Evolutionary conservation across 2,797 vertebrate species (phyloP), one percentile per base, ranked within the genome.

Genomic region (Halcyon chelicuti): DNA sequence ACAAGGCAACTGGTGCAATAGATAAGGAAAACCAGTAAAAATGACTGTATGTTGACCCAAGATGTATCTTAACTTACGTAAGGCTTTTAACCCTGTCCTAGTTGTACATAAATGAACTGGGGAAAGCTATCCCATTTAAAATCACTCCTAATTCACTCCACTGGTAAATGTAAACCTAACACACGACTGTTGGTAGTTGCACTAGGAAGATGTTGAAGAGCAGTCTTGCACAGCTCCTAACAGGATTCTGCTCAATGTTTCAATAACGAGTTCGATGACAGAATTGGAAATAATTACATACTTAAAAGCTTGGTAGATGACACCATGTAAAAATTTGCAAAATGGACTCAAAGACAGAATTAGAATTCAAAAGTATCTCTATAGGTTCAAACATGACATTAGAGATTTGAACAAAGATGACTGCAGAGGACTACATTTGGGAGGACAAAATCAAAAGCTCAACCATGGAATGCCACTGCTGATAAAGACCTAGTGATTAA

Each of bases 401-500:
- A 76, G 84, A 77, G 70, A 62, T 40, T 14, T 40, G 29, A 73
- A 70, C 70, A 66, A 68, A 88, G 49, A 28, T 4, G 1, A 13
- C 49, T 0, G 0, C 51, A 40, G 25, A 75, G 33, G 25, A 57
- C 49, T 46, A 12, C 26, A 19, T 58, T 51, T 67, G 55, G 40
- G 52, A 94, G 37, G 58, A 79, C 6, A 1, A 84, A 76, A 92
- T 74, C 40, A 57, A 85, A 90, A 79, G 44, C 31, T 31, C 52
- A 82, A 63, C 22, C 63, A 71, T n/a, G 54, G 42, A 87, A 87
- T 55, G 71, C 3, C 70, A 39, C 28, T 35, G 71, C 40, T 88
- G 70, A 71, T 82, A 87, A 85, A 88, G 47, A 86, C 63, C 28
- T 70, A 55, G 42, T 81, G 80, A 94, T 93, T 90, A 91, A 88